Conservation (phyloP, 2,888 invertebrate genomes). For the Caenorhabditis afra region DNA sequence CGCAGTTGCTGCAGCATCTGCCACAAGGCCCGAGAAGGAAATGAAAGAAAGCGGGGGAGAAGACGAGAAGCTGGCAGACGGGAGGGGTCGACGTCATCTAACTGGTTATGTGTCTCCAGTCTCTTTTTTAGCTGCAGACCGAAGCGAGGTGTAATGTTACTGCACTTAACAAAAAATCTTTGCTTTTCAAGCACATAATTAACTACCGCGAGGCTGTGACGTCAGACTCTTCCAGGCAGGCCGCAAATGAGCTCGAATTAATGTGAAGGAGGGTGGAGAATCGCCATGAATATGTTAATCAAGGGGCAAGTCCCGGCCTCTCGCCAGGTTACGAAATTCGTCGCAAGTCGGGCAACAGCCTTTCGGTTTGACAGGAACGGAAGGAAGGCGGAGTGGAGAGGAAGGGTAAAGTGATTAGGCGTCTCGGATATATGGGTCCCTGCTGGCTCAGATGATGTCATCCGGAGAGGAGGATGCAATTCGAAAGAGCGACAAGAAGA, state of each 20-base stretch:
- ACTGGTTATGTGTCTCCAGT: constrained; percentile 52
- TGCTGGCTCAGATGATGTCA: constrained; percentile 31
- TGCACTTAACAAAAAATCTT: constrained; percentile 43
- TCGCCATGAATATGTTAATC: constrained; percentile 24
- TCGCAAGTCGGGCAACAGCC: not conserved
- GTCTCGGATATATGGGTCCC: constrained; percentile 14
- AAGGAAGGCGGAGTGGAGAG: not conserved
- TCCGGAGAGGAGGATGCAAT: not conserved
- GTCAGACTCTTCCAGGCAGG: constrained; percentile 10
- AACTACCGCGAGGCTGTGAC: constrained; percentile 19
- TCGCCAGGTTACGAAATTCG: constrained; percentile 41
- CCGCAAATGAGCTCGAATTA: constrained; percentile 9
- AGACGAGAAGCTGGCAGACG: constrained; percentile 1
- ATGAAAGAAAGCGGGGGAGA: not conserved
- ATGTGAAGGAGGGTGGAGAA: not conserved
- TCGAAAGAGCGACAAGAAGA: not conserved
- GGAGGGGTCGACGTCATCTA: constrained; percentile 37
- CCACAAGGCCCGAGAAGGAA: not conserved
- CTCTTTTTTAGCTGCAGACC: constrained; percentile 32
- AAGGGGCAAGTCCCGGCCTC: not conserved
- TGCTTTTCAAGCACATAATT: constrained; percentile 33
- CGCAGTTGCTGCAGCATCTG: constrained; percentile 32
- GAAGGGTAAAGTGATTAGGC: constrained; percentile 38
- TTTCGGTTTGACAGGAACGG: not conserved
- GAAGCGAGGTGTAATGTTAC: constrained; percentile 53